These are phyloP conservation scores for Capreolus pygargus DNA, from an alignment of 2,113 vertebrate genomes.

Conservation along the genomic window DNA sequence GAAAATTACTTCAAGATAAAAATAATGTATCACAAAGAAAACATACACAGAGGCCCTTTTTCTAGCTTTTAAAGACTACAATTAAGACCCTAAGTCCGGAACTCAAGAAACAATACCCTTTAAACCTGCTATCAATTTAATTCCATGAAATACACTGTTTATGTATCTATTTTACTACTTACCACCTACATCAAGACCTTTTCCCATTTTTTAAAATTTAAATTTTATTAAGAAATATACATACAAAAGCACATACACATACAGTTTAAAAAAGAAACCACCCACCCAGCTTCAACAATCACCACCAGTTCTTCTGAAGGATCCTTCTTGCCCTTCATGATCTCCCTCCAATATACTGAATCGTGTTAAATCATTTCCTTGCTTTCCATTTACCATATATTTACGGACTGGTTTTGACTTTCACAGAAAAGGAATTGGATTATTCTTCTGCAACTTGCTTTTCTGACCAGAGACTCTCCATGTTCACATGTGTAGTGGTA, in stretches of 20 bases:
- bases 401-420: conserved; percentile 14
- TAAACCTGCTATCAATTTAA: neutral
- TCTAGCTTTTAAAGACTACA: neutral
- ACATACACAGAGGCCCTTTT: neutral
- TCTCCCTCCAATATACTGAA: neutral
- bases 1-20: neutral
- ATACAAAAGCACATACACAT: conserved; percentile 64
- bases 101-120: neutral
- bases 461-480: neutral
- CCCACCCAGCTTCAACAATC: neutral
- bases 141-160: neutral
- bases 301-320: neutral
- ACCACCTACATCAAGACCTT: conserved; percentile 61
- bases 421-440: neutral
- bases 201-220: conserved; percentile 51
- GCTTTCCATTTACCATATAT: neutral
- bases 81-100: neutral
- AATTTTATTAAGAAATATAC: conserved; percentile 68
- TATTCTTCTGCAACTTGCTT: conserved; percentile 24
- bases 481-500: neutral
- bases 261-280: conserved; percentile 37
- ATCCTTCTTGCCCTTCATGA: neutral
- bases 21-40: neutral
- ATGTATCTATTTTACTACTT: neutral
- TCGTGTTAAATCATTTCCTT: neutral